Percentiles rank a stretch among this genome's conserved stretches.
Evolutionary conservation across 2,888 invertebrate genomes (phyloP).

Genomic region (Yponomeuta evonymella): DNA sequence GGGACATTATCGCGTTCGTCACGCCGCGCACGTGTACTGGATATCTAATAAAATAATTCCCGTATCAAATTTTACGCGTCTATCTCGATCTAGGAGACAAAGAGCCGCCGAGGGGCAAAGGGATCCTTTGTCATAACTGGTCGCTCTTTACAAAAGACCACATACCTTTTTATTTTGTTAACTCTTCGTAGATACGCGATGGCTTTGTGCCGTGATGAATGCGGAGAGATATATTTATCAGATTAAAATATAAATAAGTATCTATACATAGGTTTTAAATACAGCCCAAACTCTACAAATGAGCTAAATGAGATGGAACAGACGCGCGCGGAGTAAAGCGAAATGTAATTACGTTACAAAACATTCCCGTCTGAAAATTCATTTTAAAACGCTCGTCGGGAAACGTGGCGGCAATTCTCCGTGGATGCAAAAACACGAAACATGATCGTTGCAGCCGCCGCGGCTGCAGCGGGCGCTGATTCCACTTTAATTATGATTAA

Average conservation of each 20-base stretch:
- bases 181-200: slow-evolving; percentile 39
- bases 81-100: slow-evolving; percentile 74
- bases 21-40: slow-evolving; percentile 72
- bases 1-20: slow-evolving; percentile 72
- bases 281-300: slow-evolving; percentile 1
- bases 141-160: slow-evolving; percentile 58
- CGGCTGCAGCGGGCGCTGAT: slow-evolving; percentile 57
- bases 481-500: slow-evolving; percentile 73
- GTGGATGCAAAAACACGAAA: slow-evolving; percentile 45
- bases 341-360: slow-evolving; percentile 15
- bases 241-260: neutral
- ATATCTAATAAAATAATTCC: slow-evolving; percentile 75
- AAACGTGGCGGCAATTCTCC: slow-evolving; percentile 13
- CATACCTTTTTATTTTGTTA: slow-evolving; percentile 48
- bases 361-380: slow-evolving; percentile 17
- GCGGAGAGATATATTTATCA: slow-evolving; percentile 6
- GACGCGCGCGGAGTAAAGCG: slow-evolving; percentile 11
- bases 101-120: slow-evolving; percentile 53
- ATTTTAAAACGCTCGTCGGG: slow-evolving; percentile 19
- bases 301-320: slow-evolving; percentile 10
- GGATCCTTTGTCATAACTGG: slow-evolving; percentile 71
- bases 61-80: slow-evolving; percentile 74
- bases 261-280: neutral
- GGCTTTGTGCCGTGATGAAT: slow-evolving; percentile 16
- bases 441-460: slow-evolving; percentile 53